phyloP scores from a whole-genome alignment of 2,797 vertebrate species.

The Lemur catta region DNA sequence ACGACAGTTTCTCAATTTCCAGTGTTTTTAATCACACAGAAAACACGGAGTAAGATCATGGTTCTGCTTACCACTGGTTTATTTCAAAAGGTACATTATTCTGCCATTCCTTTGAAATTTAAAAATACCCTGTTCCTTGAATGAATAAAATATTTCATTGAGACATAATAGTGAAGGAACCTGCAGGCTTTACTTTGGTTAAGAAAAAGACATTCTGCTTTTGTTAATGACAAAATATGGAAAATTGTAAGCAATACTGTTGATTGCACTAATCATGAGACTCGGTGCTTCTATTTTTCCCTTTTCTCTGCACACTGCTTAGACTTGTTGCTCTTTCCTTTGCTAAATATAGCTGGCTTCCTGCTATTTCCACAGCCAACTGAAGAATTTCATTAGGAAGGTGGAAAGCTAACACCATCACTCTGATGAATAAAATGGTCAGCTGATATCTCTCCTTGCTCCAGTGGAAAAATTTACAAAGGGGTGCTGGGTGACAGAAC shows the following conservation, averaged over 20 bases:
- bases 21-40: background rate
- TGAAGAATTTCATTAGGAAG: constrained; percentile 77
- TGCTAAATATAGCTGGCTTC: constrained; percentile 72
- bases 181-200: background rate
- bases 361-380: constrained; percentile 67
- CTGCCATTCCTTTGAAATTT: constrained; percentile 27
- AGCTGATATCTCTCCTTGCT: constrained; percentile 68
- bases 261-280: constrained; percentile 47
- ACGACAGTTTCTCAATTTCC: background rate
- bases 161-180: background rate
- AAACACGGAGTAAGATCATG: background rate
- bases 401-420: constrained; percentile 73
- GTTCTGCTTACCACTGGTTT: background rate
- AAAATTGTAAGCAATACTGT: constrained; percentile 40
- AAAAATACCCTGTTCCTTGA: constrained; percentile 3
- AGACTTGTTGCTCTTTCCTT: constrained; percentile 60
- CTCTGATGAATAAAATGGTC: constrained; percentile 66
- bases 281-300: constrained; percentile 46
- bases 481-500: constrained; percentile 28
- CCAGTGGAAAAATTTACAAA: constrained; percentile 74
- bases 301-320: background rate
- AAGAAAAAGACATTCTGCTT: background rate
- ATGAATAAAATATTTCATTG: constrained; percentile 41
- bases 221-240: constrained; percentile 46
- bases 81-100: constrained; percentile 43